Percentiles rank a stretch among this genome's conserved stretches.
phyloP scores from a whole-genome alignment of 2,113 vertebrate genomes.

The Cathartes aura region DNA sequence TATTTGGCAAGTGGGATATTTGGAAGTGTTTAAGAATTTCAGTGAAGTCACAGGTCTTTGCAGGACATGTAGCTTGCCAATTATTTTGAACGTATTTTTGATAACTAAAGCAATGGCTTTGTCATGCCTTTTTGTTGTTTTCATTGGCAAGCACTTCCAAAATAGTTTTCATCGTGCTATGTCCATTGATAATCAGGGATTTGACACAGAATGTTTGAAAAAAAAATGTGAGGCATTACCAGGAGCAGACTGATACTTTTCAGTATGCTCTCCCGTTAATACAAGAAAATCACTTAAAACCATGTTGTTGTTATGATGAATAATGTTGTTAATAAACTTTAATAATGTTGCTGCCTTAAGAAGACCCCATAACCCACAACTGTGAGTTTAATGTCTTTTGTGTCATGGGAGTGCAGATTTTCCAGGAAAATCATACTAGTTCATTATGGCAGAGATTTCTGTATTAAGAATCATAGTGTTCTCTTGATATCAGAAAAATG shows the following conservation, averaged over 20 bases:
- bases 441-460: background rate
- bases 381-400: background rate
- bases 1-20: background rate
- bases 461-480: background rate
- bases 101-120: background rate
- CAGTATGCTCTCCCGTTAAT: background rate
- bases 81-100: background rate
- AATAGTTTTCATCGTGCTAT: background rate
- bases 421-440: background rate
- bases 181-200: background rate
- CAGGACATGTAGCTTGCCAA: background rate
- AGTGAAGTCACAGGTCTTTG: background rate
- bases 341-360: background rate
- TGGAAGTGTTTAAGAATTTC: background rate
- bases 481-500: background rate
- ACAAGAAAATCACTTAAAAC: background rate
- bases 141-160: background rate
- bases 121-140: background rate
- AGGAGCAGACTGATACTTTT: background rate
- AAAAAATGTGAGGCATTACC: background rate
- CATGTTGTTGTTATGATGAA: background rate
- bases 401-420: background rate
- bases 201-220: background rate
- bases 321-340: background rate
- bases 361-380: background rate